Conservation (phyloP, 1,140 invertebrate species). For the Euwallacea fornicatus region DNA sequence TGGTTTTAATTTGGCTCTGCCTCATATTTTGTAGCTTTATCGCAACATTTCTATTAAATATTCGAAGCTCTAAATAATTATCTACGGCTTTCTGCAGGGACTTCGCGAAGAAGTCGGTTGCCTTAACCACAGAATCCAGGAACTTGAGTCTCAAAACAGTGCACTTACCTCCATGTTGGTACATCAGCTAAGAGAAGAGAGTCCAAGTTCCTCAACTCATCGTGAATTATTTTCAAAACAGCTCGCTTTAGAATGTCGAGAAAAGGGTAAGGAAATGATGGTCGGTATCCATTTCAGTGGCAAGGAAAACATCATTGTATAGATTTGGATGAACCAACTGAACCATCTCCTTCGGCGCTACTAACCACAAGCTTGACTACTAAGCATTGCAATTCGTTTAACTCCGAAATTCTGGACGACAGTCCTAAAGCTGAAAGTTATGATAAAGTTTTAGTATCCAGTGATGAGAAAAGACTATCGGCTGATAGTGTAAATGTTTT, state of each 20-base stretch:
- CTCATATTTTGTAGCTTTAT: background rate
- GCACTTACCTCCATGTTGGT: constrained; percentile 66
- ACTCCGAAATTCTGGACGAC: constrained; percentile 49
- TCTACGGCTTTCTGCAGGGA: constrained; percentile 54
- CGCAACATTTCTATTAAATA: background rate
- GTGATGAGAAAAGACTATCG: constrained; percentile 47
- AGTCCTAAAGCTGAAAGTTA: constrained; percentile 40
- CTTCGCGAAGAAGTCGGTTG: constrained; percentile 68
- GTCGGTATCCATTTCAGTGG: too few species aligned
- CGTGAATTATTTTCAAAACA: constrained; percentile 44
- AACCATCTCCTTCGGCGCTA: constrained; percentile 38
- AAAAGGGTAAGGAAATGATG: constrained; percentile 22
- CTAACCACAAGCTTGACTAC: constrained; percentile 26
- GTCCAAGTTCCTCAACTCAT: constrained; percentile 51
- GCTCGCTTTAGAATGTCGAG: constrained; percentile 36
- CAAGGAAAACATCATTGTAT: background rate
- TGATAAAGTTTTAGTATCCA: constrained; percentile 41
- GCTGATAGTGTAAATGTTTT: constrained; percentile 48
- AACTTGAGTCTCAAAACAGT: constrained; percentile 69
- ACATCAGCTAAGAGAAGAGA: constrained; percentile 62
- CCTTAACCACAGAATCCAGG: constrained; percentile 64
- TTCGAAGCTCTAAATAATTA: background rate
- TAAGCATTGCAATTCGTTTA: constrained; percentile 52
- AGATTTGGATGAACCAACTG: constrained; percentile 7
- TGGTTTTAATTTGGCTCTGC: background rate